Evolutionary conservation across 2,888 invertebrate species (phyloP).

Genomic region (Bugula neritina): DNA sequence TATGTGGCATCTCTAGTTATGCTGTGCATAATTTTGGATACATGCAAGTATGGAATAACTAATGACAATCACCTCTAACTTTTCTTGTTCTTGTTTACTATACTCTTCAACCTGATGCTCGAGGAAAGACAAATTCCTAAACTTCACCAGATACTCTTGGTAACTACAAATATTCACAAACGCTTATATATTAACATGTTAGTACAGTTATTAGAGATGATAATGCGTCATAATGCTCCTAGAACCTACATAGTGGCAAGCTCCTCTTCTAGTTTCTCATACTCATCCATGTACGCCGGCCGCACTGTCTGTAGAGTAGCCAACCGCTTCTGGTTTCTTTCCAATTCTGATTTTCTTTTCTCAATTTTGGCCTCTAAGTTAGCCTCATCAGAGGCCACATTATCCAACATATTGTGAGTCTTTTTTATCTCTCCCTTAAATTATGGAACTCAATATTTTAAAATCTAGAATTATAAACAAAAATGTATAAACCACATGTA

Average conservation of each 20-base stretch:
- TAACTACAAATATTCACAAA: slow-evolving; percentile 57
- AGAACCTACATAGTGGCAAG: slow-evolving; percentile 65
- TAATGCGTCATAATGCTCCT: too few species aligned
- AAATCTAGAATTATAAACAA: too few species aligned
- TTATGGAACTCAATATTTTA: too few species aligned
- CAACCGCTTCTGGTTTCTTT: slow-evolving; percentile 84
- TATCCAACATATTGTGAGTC: slow-evolving; percentile 67
- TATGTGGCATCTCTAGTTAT: too few species aligned
- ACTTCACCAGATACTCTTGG: slow-evolving; percentile 77
- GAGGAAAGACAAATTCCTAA: slow-evolving; percentile 80
- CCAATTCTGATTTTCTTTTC: slow-evolving; percentile 78
- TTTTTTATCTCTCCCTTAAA: slow-evolving; percentile 64
- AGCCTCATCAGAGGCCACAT: slow-evolving; percentile 78
- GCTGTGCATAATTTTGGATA: too few species aligned
- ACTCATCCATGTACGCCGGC: slow-evolving; percentile 56
- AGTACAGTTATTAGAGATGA: too few species aligned
- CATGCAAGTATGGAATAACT: too few species aligned
- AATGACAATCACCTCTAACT: slow-evolving; percentile 64
- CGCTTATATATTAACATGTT: too few species aligned
- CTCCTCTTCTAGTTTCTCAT: slow-evolving; percentile 79
- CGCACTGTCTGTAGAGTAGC: slow-evolving; percentile 90
- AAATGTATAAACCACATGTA: too few species aligned
- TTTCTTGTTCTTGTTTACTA: slow-evolving; percentile 71
- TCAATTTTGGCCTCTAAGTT: slow-evolving; percentile 86
- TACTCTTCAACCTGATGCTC: slow-evolving; percentile 78